Evolutionary conservation across 2,113 vertebrate species (phyloP), one percentile per base, ranked within the genome.

Genomic region (Cathartes aura): DNA sequence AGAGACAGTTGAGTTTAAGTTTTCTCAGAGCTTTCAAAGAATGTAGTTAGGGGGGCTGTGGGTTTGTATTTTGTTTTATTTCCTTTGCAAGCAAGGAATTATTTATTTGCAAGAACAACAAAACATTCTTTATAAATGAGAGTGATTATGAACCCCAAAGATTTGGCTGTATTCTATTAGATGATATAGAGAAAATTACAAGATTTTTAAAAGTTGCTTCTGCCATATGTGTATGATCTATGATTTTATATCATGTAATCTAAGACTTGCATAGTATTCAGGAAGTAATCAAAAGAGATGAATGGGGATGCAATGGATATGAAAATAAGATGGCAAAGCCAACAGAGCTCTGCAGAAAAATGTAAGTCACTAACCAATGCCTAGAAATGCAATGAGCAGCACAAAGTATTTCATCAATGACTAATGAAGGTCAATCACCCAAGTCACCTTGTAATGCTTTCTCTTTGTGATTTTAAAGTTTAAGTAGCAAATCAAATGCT

Each of bases 401-500:
- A n/a, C 16, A 50, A 47, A 45, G 38, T 84, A 90, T 68, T 79
- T 56, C 12, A 93, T 87, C 81, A 84, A 52, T 80, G 24, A 82
- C 62, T 94, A 92, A 90, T 84, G 52, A 94, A 97, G 81, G 91
- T 89, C 85, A 47, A 47, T 52, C 74, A 85, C 19, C 13, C 34
- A 73, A 94, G 43, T 56, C 29, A 81, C 26, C 38, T 87, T 92
- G 4, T 53, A 96, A 80, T 48, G 66, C 24, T 91, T 94, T 43
- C 22, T 93, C 34, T 89, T 78, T 68, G 64, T 86, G 50, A 95
- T 64, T 84, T 95, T 90, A 53, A 87, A n/a, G 11, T 92, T 91
- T 89, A 89, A 94, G 62, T 72, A 89, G 50, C 7, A 97, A 97
- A 96, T 92, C 30, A 91, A 95, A 50, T 48, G 21, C 5, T 94